Base-by-base conservation (phyloP, 2,113 vertebrate species). In the Chaetodon trifascialis region DNA sequence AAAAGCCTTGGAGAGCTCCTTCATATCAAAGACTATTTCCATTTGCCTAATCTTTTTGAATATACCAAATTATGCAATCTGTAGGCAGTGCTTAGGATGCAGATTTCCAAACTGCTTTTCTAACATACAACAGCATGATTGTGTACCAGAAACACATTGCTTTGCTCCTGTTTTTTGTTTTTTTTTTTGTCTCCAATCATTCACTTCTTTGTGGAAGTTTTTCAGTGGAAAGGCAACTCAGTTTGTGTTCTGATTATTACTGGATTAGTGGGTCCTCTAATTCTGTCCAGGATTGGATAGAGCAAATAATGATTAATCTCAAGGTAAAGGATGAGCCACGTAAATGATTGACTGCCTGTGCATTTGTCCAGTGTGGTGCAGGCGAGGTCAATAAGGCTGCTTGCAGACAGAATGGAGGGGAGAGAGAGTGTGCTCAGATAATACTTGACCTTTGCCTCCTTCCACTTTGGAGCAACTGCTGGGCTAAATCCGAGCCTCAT, bases 341-440 rank as follows among this genome's bases (percentile, higher is more conserved):
- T 44, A 74, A 90, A 91, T 91, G 9, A 92, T 90, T 88, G 83
- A 88, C 85, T 63, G 30, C 21, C 51, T 47, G 44, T 66, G 60
- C 12, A 23, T 69, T 75, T 60, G 40, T 65, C 42, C 14, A 34
- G 60, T 56, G 42, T 71, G 38, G 19, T 49, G 23, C 46, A 55
- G 51, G 55, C 16, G 34, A 23, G 38, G 51, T 72, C 80, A 79
- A 36, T 30, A 49, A 52, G 30, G 60, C 49, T 64, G 30, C 21
- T 21, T 38, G 36, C 42, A 63, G 17, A 66, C 38, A 76, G 44
- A 77, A 58, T 16, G 47, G 19, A 67, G 21, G 11, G 7, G 30
- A 62, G 65, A 49, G 58, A 68, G 68, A 11, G 58, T 34, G 46
- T 30, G 44, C 78, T 82, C 60, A 52, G 64, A 64, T 59, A 76